Evolutionary conservation across 2,113 vertebrate genomes (phyloP), one percentile per base, ranked within the genome.

Genomic region (Zapus hudsonius): DNA sequence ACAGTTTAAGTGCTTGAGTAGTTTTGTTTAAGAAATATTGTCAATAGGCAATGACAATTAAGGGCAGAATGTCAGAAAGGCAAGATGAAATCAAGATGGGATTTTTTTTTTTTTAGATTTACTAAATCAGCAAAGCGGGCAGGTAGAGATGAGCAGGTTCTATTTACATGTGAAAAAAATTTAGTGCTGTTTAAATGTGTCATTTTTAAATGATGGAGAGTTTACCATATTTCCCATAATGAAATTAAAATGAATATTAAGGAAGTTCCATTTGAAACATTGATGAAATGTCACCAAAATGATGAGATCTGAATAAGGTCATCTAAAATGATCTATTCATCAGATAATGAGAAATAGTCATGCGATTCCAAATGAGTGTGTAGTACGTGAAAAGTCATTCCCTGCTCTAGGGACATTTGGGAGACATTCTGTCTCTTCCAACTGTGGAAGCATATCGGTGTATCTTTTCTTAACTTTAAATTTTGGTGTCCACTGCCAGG

Each of bases 161-260:
- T 74, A 61, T 12, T 29, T 74, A 15, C 61, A 38, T 38, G 25
- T 33, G 40, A 29, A 79, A 90, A 73, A 63, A 79, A 79, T 76
- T 36, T 59, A 42, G 15, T 42, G 8, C 89, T 61, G 59, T 59
- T 83, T 75, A 82, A 86, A 82, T 5, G 15, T 64, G 5, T 1
- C 23, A 75, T 47, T 90, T 33, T 63, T 80, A 89, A 78, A 17
- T 33, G 22, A 29, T 78, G 29, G 13, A 47, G 66, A 80, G 9
- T 57, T 76, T 85, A 23, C 7, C 10, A 13, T 52, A 52, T 52
- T 74, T 79, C 13, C 13, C 66, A 36, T 1, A 25, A 87, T 13
- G 55, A 59, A 42, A 27, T n/a, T 61, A 36, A 79, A 61, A 74
- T 72, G 86, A 92, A 73, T 33, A 73, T 75, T 64, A 89, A 84